Evolutionary conservation across 2,113 vertebrate species (phyloP), one percentile per base, ranked within the genome.

Genomic region (Dasypus novemcinctus): DNA sequence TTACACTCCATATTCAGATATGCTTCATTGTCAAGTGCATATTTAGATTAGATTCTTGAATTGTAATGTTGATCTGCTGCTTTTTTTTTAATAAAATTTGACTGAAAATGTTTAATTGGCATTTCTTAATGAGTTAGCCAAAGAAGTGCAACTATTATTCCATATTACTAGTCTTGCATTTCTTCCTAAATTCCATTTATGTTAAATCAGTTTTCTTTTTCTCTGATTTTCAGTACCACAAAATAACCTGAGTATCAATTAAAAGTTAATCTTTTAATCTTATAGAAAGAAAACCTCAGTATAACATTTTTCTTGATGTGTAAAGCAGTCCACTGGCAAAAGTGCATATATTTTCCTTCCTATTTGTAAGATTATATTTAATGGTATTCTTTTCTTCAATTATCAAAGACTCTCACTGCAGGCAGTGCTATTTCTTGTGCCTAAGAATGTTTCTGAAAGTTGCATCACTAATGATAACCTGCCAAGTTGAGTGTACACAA

Each of bases 71-170:
- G 97, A 98, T 98, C 97, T 98, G 97, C 97, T 98, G 96, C 97
- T 98, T 98, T 98, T 98, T 98, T 97, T 96, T 96, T 95, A 98
- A 98, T 98, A 98, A 98, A 98, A 98, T 97, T 97, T 97, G 64
- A 98, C 97, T 96, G 97, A 98, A 98, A 98, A 96, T 97, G 90
- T 97, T 93, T 97, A 98, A 98, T 98, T 98, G 98, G 96, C 97
- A 97, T 98, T 97, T 98, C 97, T 97, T 97, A 97, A 97, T 97
- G 96, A 96, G 90, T 89, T 97, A 98, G 94, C 96, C 96, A 98
- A 98, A 98, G 96, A 97, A 97, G 94, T 98, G 97, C 97, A 96
- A 96, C 78, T 92, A 5, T 95, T 89, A 78, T 54, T 97, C 17
- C 92, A 80, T 95, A 97, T 95, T 89, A 92, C 87, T 90, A 95